These are phyloP conservation scores for Anoplius nigerrimus DNA, from an alignment of 2,888 invertebrate genomes.

Conservation along the genomic window DNA sequence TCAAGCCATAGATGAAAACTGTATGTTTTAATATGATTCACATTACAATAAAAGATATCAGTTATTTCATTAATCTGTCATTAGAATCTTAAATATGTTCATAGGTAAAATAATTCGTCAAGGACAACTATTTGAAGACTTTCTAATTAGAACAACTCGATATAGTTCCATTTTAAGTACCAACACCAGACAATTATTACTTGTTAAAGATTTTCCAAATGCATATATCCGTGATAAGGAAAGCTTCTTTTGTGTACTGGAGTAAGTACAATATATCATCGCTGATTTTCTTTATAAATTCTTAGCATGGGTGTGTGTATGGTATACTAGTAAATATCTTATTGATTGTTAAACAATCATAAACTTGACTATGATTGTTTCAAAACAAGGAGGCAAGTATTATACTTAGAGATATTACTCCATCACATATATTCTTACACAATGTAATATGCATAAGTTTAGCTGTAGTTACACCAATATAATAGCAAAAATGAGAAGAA, in stretches of 20 bases:
- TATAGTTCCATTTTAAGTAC: conserved; percentile 76
- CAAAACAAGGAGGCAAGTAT: too few relatives aligned
- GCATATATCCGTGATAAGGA: conserved; percentile 81
- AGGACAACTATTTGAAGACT: conserved; percentile 84
- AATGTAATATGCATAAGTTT: neutral
- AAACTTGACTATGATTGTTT: too few relatives aligned
- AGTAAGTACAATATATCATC: conserved; percentile 72
- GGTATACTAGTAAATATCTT: too few relatives aligned
- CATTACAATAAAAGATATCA: conserved; percentile 1
- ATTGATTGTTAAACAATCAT: too few relatives aligned
- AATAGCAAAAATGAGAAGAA: neutral
- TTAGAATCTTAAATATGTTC: conserved; percentile 11
- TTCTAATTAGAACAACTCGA: conserved; percentile 86
- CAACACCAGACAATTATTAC: conserved; percentile 77
- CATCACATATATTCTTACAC: too few relatives aligned
- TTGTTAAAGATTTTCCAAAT: conserved; percentile 91
- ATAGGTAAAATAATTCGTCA: conserved; percentile 76
- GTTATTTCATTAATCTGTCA: neutral
- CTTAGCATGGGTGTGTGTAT: too few relatives aligned
- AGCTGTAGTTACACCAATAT: too few relatives aligned
- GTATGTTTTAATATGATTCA: conserved; percentile 44
- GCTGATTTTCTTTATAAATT: too few relatives aligned
- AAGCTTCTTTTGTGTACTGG: conserved; percentile 81
- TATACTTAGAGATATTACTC: too few relatives aligned
- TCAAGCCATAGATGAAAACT: conserved; percentile 78